These are phyloP conservation scores for Chelon labrosus DNA, from an alignment of 2,797 vertebrate species.

Conservation along the genomic window DNA sequence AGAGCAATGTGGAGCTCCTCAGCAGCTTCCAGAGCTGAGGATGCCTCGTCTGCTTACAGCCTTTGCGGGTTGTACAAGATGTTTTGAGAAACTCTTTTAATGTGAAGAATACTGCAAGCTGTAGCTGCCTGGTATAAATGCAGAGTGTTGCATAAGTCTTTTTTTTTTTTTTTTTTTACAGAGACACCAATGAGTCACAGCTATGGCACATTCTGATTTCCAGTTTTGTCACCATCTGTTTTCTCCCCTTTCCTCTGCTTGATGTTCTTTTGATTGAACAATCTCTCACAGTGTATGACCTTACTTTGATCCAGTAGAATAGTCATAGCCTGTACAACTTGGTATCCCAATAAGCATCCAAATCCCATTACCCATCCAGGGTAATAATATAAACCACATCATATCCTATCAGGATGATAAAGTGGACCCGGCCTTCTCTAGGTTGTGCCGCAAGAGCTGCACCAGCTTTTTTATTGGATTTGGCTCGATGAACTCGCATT, in stretches of 20 bases:
- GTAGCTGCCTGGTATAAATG: constrained; percentile 52
- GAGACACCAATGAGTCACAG: constrained; percentile 69
- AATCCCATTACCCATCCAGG: constrained; percentile 74
- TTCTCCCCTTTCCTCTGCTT: constrained; percentile 47
- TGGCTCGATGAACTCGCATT: constrained; percentile 62
- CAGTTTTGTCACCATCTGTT: constrained; percentile 65
- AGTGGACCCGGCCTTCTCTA: constrained; percentile 61
- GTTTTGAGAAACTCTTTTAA: constrained; percentile 45
- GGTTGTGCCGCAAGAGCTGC: constrained; percentile 57
- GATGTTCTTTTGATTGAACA: constrained; percentile 70
- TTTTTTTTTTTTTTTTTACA: constrained; percentile 37
- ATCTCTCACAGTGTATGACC: constrained; percentile 44
- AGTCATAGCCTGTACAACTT: constrained; percentile 60
- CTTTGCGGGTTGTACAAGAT: constrained; percentile 21
- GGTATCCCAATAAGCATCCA: constrained; percentile 69
- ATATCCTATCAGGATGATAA: constrained; percentile 77
- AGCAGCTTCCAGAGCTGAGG: constrained; percentile 20
- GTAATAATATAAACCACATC: constrained; percentile 77
- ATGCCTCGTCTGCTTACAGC: constrained; percentile 35
- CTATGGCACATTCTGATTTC: constrained; percentile 59
- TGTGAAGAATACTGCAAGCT: constrained; percentile 39
- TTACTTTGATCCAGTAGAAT: constrained; percentile 63
- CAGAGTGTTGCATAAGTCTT: constrained; percentile 61
- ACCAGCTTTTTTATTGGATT: constrained; percentile 75
- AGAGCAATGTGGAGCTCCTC: constrained; percentile 32